phyloP scores from a whole-genome alignment of 2,888 invertebrate genomes.

The Eubasilissa splendida region DNA sequence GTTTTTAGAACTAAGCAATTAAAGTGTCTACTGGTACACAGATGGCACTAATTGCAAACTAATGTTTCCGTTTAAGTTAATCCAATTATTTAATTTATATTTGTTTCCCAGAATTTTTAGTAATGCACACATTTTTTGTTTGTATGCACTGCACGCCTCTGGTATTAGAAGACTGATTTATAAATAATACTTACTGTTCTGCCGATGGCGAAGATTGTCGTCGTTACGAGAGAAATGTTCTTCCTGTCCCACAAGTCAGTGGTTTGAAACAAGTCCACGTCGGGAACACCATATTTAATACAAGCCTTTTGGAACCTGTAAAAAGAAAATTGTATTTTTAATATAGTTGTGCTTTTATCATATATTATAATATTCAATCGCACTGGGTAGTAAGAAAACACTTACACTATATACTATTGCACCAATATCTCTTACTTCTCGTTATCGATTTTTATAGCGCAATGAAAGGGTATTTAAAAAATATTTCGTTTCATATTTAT shows the following conservation, averaged over 20 bases:
- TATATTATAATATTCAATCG: too few relatives aligned
- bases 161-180: neutral
- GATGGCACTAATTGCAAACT: neutral
- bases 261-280: slow-evolving; percentile 91
- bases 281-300: slow-evolving; percentile 87
- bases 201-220: slow-evolving; percentile 90
- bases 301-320: slow-evolving; percentile 87
- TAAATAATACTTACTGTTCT: slow-evolving; percentile 77
- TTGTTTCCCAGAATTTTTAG: too few relatives aligned
- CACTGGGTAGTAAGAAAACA: too few relatives aligned
- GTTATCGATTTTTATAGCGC: too few relatives aligned
- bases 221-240: slow-evolving; percentile 90
- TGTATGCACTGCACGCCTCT: neutral
- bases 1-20: too few relatives aligned
- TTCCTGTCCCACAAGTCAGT: slow-evolving; percentile 93
- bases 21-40: too few relatives aligned
- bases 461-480: too few relatives aligned
- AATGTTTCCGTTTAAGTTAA: neutral
- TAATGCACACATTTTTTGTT: too few relatives aligned
- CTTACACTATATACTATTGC: too few relatives aligned
- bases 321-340: neutral
- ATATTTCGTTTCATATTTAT: too few relatives aligned
- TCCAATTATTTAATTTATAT: neutral
- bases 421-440: too few relatives aligned
- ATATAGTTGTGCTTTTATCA: too few relatives aligned